These are phyloP conservation scores for Arrhamphus sclerolepis DNA, from an alignment of 2,797 vertebrate genomes.

Conservation along the genomic window DNA sequence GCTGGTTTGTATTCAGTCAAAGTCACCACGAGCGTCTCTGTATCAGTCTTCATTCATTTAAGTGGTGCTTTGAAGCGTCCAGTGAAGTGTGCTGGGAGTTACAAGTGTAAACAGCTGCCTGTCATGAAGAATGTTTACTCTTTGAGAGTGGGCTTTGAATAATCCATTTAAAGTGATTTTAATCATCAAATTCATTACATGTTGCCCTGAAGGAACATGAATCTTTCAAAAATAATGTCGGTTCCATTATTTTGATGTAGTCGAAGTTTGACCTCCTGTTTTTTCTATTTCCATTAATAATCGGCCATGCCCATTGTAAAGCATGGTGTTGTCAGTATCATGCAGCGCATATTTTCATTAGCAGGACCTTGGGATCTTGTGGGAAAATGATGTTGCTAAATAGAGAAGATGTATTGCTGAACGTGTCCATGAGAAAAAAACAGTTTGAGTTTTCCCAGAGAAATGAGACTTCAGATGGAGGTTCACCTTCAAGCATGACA, in stretches of 20 bases:
- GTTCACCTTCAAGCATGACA: too few relatives aligned
- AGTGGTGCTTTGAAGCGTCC: slow-evolving; percentile 72
- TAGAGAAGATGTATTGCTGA: too few relatives aligned
- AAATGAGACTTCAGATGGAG: too few relatives aligned
- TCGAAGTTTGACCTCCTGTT: slow-evolving; percentile 15
- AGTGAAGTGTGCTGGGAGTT: slow-evolving; percentile 67
- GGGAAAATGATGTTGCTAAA: too few relatives aligned
- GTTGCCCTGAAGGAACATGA: slow-evolving; percentile 30
- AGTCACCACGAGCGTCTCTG: slow-evolving; percentile 66
- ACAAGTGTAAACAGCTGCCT: slow-evolving; percentile 65
- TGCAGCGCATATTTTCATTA: too few relatives aligned
- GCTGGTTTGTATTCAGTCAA: slow-evolving; percentile 70
- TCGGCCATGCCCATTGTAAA: neutral
- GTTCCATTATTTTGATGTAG: slow-evolving; percentile 13
- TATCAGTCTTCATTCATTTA: slow-evolving; percentile 75
- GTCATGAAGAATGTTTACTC: slow-evolving; percentile 66
- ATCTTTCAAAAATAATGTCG: slow-evolving; percentile 21
- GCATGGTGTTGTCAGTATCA: too few relatives aligned
- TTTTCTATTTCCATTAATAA: slow-evolving; percentile 1
- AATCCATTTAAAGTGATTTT: slow-evolving; percentile 54
- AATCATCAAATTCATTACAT: slow-evolving; percentile 62
- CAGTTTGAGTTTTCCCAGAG: too few relatives aligned
- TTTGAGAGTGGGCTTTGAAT: slow-evolving; percentile 59
- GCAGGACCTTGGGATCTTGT: too few relatives aligned
- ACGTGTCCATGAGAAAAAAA: too few relatives aligned